These are phyloP conservation scores for Morbakka virulenta DNA, from an alignment of 30 jellyfish, hydroid and myxozoan genomes.

Conservation along the genomic window DNA sequence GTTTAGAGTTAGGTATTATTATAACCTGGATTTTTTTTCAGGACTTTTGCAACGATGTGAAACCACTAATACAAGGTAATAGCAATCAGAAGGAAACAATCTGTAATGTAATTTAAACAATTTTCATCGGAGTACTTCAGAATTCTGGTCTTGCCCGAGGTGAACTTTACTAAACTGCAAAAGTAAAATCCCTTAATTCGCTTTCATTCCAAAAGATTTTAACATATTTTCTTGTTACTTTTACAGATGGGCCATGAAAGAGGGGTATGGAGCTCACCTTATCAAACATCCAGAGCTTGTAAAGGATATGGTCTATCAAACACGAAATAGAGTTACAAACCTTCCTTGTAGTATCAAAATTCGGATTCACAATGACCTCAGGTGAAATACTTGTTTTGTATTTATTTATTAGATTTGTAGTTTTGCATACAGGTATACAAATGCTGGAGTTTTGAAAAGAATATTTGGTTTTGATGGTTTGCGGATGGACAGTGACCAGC, in stretches of 20 bases:
- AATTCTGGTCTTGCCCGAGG: too few relatives aligned
- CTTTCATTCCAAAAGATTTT: neutral
- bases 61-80: too few relatives aligned
- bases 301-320: conserved; percentile 73
- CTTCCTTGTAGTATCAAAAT: conserved; percentile 85
- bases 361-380: conserved; percentile 77
- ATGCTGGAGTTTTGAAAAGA: neutral
- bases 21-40: too few relatives aligned
- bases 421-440: neutral
- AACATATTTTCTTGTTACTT: neutral
- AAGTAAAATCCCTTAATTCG: neutral
- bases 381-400: conserved; percentile 37
- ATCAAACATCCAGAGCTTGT: conserved; percentile 73
- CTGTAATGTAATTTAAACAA: too few relatives aligned
- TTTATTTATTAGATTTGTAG: too few relatives aligned
- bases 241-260: conserved; percentile 96
- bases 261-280: conserved; percentile 87
- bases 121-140: too few relatives aligned
- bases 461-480: neutral
- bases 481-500: too few relatives aligned
- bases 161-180: too few relatives aligned
- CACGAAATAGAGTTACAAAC: conserved; percentile 60
- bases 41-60: too few relatives aligned
- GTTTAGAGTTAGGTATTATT: too few relatives aligned
- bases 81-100: too few relatives aligned